Percentiles rank a stretch among this genome's conserved stretches.
Conservation (phyloP, 2,113 vertebrate species). For the Xenotilapia caudafasciata region DNA sequence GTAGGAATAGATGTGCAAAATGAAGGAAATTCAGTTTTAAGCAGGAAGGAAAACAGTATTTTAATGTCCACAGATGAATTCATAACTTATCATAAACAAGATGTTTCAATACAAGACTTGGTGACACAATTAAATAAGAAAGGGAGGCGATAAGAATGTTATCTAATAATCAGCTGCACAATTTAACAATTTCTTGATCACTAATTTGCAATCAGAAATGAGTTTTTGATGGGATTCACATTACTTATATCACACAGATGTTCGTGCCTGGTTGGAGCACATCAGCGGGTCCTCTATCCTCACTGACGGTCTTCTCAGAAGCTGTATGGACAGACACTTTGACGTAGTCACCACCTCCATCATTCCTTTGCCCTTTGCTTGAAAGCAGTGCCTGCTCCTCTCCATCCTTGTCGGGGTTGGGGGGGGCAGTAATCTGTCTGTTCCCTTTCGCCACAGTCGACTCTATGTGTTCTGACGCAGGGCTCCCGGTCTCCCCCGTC, state of each 20-base stretch:
- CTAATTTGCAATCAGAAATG: neutral
- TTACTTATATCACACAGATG: neutral
- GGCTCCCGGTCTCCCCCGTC: conserved; percentile 69
- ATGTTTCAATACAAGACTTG: neutral
- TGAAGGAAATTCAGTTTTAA: neutral
- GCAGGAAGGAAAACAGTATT: neutral
- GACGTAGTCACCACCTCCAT: fast-evolving
- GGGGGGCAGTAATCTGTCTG: neutral
- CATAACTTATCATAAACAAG: neutral
- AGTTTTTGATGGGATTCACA: neutral
- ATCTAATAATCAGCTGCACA: neutral
- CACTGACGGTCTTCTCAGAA: neutral
- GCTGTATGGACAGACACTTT: neutral
- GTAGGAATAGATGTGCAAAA: neutral
- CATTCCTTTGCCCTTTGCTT: neutral
- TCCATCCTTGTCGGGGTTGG: neutral
- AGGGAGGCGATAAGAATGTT: neutral
- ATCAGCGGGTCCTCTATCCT: neutral
- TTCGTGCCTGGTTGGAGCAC: neutral
- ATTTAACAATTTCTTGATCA: neutral
- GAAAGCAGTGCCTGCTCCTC: neutral
- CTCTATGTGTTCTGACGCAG: conserved; percentile 27
- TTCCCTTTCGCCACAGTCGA: conserved; percentile 38
- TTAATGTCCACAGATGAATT: neutral
- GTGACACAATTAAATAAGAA: neutral